Conservation (phyloP, 2,113 vertebrate genomes). For the Mobula hypostoma region DNA sequence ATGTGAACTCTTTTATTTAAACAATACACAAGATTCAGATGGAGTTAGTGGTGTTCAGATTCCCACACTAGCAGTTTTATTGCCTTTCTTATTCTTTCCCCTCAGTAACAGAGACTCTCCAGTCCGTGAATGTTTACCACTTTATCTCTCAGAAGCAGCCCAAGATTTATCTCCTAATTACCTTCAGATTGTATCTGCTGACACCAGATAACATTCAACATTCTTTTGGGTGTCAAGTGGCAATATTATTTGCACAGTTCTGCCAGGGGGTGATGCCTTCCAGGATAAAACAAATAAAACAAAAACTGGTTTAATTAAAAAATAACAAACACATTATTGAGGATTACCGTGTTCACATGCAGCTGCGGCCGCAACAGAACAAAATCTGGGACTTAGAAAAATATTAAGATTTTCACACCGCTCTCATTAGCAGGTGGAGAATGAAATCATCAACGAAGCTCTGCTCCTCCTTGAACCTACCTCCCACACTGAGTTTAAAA, state of each 20-base stretch:
- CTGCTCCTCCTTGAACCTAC: neutral
- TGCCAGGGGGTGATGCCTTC: neutral
- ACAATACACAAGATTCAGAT: neutral
- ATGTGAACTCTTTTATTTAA: neutral
- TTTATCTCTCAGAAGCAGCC: slow-evolving; percentile 19
- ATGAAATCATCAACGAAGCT: neutral
- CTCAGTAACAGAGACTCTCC: neutral
- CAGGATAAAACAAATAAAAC: slow-evolving; percentile 32
- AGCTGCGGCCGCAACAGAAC: neutral
- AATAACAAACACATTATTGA: slow-evolving; percentile 19
- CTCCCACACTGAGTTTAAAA: neutral
- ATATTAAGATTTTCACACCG: neutral
- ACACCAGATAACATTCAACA: slow-evolving; percentile 31
- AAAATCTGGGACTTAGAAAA: neutral
- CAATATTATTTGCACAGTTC: slow-evolving; percentile 23
- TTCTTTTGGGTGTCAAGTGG: slow-evolving; percentile 8
- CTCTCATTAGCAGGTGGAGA: neutral
- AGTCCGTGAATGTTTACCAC: neutral
- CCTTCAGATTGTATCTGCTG: slow-evolving; percentile 27
- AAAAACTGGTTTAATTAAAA: slow-evolving; percentile 30
- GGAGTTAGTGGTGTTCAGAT: neutral
- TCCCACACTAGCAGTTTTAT: neutral
- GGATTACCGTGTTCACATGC: neutral
- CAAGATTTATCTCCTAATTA: slow-evolving; percentile 22
- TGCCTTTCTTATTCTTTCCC: neutral